Evolutionary conservation across 23 tunicate species (phyloP), one percentile per base, ranked within the genome.

Genomic region (Halocynthia aurantium): DNA sequence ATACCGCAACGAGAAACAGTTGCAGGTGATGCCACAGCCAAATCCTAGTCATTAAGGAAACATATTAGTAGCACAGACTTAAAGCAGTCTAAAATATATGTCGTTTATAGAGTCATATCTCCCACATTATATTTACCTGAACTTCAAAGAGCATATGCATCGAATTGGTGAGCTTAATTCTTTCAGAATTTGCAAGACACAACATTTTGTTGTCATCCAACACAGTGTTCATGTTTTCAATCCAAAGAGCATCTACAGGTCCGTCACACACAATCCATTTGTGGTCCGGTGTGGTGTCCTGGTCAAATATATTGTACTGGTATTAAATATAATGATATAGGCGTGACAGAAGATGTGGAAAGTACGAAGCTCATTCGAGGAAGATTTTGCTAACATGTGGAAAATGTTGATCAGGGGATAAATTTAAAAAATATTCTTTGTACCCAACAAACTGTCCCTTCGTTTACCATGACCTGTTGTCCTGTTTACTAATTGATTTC

Each of bases 131-230:
- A 15, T 13, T 17, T 52, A 92, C 98, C 98, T 96, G 99, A 7
- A 96, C 99, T 90, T 96, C 99, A 60, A 96, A 96, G 85, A 96
- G 55, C 99, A 96, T 96, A 81, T 90, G 99, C 87, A 96, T 96
- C 65, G 77, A 71, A 53, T 78, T 82, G 6, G 93, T 70, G 69
- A 96, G 93, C 75, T 96, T 96, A 62, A 96, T 96, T 67, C 99
- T 82, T 65, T 96, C 99, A 51, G 96, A 89, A 84, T 96, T 96
- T 22, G 99, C 99, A 49, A 96, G 81, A 77, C 99, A 96, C 86
- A 96, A 80, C 99, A 96, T 96, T 70, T 96, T 96, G 81, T 96
- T 96, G 75, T 96, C 99, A 58, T 96, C 99, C 82, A 96, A 71
- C 72, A 96, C 99, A 5, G 99, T 96, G 84, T 96, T 96, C 99